phyloP scores from a whole-genome alignment of 2,888 invertebrate species.

The Lampropteryx suffumata region DNA sequence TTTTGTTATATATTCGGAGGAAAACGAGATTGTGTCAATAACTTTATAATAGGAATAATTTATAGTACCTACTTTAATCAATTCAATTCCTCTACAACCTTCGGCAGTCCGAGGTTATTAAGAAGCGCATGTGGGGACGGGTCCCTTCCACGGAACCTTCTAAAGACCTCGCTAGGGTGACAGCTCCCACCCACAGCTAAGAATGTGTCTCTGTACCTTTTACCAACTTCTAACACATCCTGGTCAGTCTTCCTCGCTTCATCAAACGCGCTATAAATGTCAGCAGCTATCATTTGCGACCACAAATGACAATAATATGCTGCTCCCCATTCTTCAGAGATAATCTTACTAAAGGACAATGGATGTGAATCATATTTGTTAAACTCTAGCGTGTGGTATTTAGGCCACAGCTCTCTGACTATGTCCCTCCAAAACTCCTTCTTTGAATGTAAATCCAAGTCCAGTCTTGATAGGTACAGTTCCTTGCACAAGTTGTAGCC shows the following conservation, averaged over 20 bases:
- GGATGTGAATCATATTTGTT: conserved; percentile 92
- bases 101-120: conserved; percentile 83
- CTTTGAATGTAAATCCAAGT: conserved; percentile 90
- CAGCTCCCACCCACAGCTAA: conserved; percentile 92
- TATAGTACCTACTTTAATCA: conserved; percentile 39
- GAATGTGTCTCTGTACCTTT: conserved; percentile 91
- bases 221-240: conserved; percentile 83
- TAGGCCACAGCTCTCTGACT: conserved; percentile 89
- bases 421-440: conserved; percentile 92
- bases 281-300: conserved; percentile 95
- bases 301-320: conserved; percentile 93
- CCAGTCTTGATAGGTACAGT: conserved; percentile 91
- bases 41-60: conserved; percentile 53
- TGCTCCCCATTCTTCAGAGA: conserved; percentile 92
- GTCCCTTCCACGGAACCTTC: conserved; percentile 95
- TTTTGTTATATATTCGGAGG: background rate
- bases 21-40: conserved; percentile 33
- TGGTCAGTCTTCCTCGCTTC: conserved; percentile 83
- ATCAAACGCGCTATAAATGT: conserved; percentile 93
- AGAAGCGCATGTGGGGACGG: conserved; percentile 93
- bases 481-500: conserved; percentile 91
- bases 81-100: conserved; percentile 58
- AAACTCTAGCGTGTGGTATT: conserved; percentile 89
- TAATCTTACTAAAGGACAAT: conserved; percentile 92
- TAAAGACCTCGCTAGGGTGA: conserved; percentile 92